Conservation (phyloP, 1,140 invertebrate genomes). For the Meloidogyne chitwoodi region DNA sequence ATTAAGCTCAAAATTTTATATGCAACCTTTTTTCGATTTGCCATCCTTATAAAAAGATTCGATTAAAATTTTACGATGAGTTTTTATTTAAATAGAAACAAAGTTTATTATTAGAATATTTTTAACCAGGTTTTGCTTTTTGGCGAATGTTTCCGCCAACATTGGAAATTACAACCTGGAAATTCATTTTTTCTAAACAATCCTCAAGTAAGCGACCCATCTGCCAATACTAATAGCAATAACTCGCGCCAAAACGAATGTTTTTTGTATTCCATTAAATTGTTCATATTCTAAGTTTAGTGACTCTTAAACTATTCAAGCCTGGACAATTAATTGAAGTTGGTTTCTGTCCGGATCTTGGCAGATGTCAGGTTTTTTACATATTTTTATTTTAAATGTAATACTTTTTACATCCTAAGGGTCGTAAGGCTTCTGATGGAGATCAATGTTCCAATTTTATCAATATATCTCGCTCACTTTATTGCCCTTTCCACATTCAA, state of each 20-base stretch:
- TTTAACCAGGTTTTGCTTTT: constrained; percentile 52
- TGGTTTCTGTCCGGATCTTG: constrained; percentile 47
- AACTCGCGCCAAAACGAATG: neutral
- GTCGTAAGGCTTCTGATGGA: constrained; percentile 17
- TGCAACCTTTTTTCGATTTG: no score
- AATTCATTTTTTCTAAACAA: constrained; percentile 29
- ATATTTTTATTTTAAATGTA: neutral
- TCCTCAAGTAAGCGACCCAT: constrained; percentile 7
- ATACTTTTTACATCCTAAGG: constrained; percentile 5
- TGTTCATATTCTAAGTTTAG: neutral
- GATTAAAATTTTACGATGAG: no score
- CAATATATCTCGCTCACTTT: constrained; percentile 17
- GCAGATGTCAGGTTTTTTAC: constrained; percentile 32
- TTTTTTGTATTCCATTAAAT: neutral
- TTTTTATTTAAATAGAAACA: no score
- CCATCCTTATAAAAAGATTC: no score
- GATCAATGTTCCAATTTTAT: constrained; percentile 33
- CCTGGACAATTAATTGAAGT: constrained; percentile 45
- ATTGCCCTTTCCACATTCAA: constrained; percentile 37
- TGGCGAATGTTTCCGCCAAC: constrained; percentile 49
- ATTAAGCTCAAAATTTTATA: no score
- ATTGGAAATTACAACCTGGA: constrained; percentile 54
- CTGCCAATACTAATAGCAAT: constrained; percentile 8
- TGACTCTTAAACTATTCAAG: constrained; percentile 45
- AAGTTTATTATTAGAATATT: no score